Evolutionary conservation across 1,140 invertebrate species (phyloP), one percentile per base, ranked within the genome.

Genomic region (Microplitis demolitor): DNA sequence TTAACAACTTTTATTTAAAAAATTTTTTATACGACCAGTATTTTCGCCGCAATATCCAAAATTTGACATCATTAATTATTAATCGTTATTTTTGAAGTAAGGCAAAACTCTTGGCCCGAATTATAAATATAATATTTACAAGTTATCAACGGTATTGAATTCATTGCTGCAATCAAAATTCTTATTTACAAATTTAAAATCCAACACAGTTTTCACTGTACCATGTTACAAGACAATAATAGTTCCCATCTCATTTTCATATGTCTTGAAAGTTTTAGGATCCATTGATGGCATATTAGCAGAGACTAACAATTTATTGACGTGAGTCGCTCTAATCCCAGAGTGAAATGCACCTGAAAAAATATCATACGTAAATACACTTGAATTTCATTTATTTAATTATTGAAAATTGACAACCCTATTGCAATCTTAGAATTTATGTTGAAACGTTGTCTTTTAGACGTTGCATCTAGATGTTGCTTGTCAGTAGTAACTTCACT

Each of bases 351-450:
- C 60, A 31, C 31, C 60, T 62, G 14, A 62, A 16, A 62, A 62
- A n/a, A n/a, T n/a, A n/a, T n/a, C n/a, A n/a, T n/a, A n/a, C n/a
- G n/a, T n/a, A n/a, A n/a, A 62, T 54, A 54, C 4, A 54, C 53
- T 54, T 54, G 2, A 14, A 14, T 54, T 54, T 0, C 53, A 5
- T 16, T 34, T 4, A 62, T 62, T 34, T 33, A 31, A 62, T 62
- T 34, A 31, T n/a, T n/a, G 34, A 34, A 5, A 62, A 37, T 62
- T 34, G 34, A 62, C 60, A 62, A 62, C 34, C 60, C 60, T 62
- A 62, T 35, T 62, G 60, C 60, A 62, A 62, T 62, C 60, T 62
- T 62, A 37, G 60, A 62, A 62, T 62, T 62, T 62, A 62, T 62
- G 35, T 62, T 24, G 35, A 62, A 62, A 62, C 60, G 60, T 62